Evolutionary conservation across 1,140 invertebrate genomes (phyloP).

Genomic region (Drosophila varians): DNA sequence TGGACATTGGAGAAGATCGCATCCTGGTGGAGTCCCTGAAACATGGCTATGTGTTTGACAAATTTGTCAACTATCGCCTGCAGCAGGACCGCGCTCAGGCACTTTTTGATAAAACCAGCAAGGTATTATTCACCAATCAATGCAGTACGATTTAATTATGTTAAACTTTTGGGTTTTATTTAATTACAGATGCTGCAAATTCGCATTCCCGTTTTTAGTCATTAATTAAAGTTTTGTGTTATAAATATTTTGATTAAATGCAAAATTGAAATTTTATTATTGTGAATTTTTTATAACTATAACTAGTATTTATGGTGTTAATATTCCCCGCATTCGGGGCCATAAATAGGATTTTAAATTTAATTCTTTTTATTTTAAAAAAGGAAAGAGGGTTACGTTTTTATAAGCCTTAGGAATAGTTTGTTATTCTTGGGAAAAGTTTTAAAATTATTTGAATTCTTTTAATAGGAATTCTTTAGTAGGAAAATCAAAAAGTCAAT

Average conservation of each 20-base stretch:
- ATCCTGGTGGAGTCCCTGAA: constrained; percentile 87
- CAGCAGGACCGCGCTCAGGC: constrained; percentile 86
- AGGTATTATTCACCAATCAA: constrained; percentile 38
- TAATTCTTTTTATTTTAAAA: too few relatives aligned
- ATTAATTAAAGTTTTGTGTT: constrained; percentile 6
- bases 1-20: constrained; percentile 89
- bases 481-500: too few relatives aligned
- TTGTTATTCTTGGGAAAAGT: too few relatives aligned
- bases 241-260: background rate
- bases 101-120: constrained; percentile 85
- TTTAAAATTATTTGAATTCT: too few relatives aligned
- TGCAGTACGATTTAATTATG: too few relatives aligned
- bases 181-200: constrained; percentile 76
- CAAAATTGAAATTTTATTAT: background rate
- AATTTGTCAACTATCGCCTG: constrained; percentile 87
- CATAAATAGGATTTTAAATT: too few relatives aligned
- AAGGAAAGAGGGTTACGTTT: too few relatives aligned
- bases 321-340: too few relatives aligned
- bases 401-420: too few relatives aligned
- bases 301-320: too few relatives aligned
- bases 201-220: constrained; percentile 58
- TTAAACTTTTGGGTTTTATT: background rate
- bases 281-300: background rate
- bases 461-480: too few relatives aligned
- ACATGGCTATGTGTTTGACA: constrained; percentile 86